Base-by-base conservation (phyloP, 2,888 invertebrate genomes). In the Exocentrus adspersus region DNA sequence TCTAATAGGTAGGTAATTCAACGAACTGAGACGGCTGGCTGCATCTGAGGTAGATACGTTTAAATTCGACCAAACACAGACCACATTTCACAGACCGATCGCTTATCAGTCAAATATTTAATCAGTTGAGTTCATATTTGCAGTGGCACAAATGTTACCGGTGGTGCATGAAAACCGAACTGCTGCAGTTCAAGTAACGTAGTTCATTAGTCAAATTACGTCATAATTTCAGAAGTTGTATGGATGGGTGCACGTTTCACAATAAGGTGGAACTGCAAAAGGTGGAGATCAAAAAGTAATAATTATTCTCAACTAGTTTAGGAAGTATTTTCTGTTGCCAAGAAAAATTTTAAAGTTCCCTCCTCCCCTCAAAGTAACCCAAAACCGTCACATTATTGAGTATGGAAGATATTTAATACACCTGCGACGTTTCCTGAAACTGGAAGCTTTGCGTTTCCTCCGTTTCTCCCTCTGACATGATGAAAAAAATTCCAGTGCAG, bases 31-130 rank as follows among this genome's bases (percentile, higher is more conserved):
- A 28, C 10, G 28, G 14, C 24, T 28, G 16, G 7, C 48, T 10
- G 16, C 28, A 12, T 48, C 48, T 48, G 48, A 48, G 28, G 48
- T 48, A 50, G 41, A n/a, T n/a, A n/a, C n/a, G 30, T 48, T 24
- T 21, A 48, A 24, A 30, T 32, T 41, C 48, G 56, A 30, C 28
- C 52, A 57, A 48, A 58, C 46, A 50, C 53, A 59, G 59, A n/a
- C 64, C 60, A 52, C 57, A 56, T 60, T 64, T 56, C 57, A 37
- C 52, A 28, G 28, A 52, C 52, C 53, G 52, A 57, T 57, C 62
- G 60, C 62, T 24, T 21, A 28, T 53, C 53, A 42, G 12, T 53
- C 53, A 53, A 53, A 65, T 65, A 65, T 68, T 67, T 64, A 64
- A 41, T 52, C 48, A 42, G 60, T 64, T 56, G 62, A 60, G 6